Evolutionary conservation across 2,888 invertebrate species (phyloP).

Genomic region (Eupithecia subfuscata): DNA sequence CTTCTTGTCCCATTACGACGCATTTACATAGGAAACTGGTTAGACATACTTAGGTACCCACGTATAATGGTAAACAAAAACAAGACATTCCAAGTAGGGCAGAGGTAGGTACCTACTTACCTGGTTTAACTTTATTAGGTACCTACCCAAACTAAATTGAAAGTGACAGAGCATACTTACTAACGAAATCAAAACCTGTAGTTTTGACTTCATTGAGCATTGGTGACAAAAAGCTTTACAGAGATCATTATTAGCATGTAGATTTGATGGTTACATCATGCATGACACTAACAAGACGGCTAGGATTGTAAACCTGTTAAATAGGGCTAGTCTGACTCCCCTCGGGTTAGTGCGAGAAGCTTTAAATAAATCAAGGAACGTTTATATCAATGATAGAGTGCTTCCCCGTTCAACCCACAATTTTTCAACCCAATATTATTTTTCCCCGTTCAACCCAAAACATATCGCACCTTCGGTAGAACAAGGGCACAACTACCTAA

Average conservation of each 20-base stretch:
- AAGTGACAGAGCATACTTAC: not conserved
- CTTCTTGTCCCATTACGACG: conserved; percentile 19
- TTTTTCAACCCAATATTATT: no score
- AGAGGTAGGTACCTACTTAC: not conserved
- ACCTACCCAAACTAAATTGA: not conserved
- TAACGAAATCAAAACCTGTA: not conserved
- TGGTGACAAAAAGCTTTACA: not conserved
- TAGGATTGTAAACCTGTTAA: not conserved
- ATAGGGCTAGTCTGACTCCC: not conserved
- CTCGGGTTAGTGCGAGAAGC: not conserved
- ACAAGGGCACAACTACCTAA: no score
- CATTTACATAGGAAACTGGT: conserved; percentile 14
- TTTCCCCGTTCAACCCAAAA: no score
- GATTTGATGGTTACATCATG: no score
- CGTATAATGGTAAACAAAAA: conserved; percentile 4
- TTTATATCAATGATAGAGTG: no score
- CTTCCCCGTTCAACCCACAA: no score
- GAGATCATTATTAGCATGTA: no score
- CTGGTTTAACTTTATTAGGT: not conserved
- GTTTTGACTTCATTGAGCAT: not conserved
- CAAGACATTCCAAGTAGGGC: conserved; percentile 3
- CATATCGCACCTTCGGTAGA: no score
- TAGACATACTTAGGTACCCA: not conserved
- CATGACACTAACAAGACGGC: no score
- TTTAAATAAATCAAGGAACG: not conserved